Evolutionary conservation across 2,888 invertebrate species (phyloP).

Genomic region (Epiblema foenella): DNA sequence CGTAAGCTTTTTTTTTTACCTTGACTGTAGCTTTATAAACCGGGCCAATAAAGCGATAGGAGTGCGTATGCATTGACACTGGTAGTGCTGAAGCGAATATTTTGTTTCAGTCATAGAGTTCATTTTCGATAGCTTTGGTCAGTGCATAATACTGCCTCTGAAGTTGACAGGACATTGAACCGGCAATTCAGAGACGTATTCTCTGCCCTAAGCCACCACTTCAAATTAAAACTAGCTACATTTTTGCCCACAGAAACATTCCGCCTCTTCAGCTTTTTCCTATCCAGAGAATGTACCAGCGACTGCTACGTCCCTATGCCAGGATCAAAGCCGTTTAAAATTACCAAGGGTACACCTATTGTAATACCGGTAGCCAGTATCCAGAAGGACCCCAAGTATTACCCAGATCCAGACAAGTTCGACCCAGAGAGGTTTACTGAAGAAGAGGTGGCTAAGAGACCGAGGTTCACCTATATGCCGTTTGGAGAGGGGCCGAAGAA

Average conservation of each 20-base stretch:
- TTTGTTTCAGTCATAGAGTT: too few relatives aligned
- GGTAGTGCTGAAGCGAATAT: too few relatives aligned
- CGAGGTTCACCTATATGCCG: slow-evolving; percentile 61
- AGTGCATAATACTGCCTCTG: too few relatives aligned
- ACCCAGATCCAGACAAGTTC: slow-evolving; percentile 77
- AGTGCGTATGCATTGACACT: too few relatives aligned
- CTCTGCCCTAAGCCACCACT: background rate
- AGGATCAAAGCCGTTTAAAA: slow-evolving; percentile 39
- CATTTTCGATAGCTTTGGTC: too few relatives aligned
- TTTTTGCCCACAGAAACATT: slow-evolving; percentile 54
- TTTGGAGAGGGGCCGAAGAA: slow-evolving; percentile 70
- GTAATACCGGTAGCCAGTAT: slow-evolving; percentile 66
- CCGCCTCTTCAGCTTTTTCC: slow-evolving; percentile 54
- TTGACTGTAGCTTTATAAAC: too few relatives aligned
- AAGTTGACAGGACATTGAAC: too few relatives aligned
- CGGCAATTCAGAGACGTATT: too few relatives aligned
- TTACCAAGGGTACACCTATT: slow-evolving; percentile 50
- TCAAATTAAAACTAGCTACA: background rate
- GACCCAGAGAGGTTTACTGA: slow-evolving; percentile 79
- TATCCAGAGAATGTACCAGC: slow-evolving; percentile 55
- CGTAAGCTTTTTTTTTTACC: too few relatives aligned
- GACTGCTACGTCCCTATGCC: slow-evolving; percentile 47
- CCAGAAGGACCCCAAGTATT: slow-evolving; percentile 76
- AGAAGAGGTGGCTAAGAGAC: slow-evolving; percentile 57
- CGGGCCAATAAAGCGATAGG: too few relatives aligned